Evolutionary conservation across 2,113 vertebrate genomes (phyloP).

Genomic region (Emydocephalus ijimae): DNA sequence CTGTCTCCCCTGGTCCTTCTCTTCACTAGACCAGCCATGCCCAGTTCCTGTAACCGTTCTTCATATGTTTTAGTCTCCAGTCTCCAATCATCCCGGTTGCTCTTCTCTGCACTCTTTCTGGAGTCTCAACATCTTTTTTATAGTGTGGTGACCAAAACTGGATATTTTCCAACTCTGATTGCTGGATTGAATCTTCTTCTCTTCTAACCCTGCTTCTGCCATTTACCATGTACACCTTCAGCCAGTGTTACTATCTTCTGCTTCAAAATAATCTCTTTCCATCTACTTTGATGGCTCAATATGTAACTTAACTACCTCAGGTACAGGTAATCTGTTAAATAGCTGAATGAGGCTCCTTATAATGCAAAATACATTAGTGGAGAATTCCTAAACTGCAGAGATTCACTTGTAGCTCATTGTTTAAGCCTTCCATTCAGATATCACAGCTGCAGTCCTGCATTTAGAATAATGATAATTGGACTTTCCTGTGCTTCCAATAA

Average conservation of each 20-base stretch:
- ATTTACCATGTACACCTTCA: neutral
- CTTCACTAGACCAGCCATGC: no score
- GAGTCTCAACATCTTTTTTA: no score
- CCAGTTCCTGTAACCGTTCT: no score
- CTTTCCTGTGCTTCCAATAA: neutral
- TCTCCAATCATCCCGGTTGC: no score
- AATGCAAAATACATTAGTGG: neutral
- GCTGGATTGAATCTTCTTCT: neutral
- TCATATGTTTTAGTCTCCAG: no score
- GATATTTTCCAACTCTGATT: neutral
- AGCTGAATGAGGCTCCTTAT: neutral
- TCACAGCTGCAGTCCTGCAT: neutral
- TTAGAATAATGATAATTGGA: neutral
- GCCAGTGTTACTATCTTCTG: neutral
- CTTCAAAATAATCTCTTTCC: neutral
- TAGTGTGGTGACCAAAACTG: no score
- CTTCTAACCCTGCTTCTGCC: neutral
- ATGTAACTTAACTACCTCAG: neutral
- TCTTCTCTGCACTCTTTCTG: no score
- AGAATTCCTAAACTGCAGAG: neutral
- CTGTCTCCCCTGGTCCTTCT: no score
- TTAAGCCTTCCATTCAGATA: neutral
- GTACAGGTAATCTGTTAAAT: neutral
- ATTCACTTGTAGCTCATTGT: neutral
- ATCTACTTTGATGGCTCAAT: neutral